A percentile compares a stretch with the other conserved stretches of the same genome.
Conservation (phyloP, 1,140 invertebrate species). For the Microplitis mediator region DNA sequence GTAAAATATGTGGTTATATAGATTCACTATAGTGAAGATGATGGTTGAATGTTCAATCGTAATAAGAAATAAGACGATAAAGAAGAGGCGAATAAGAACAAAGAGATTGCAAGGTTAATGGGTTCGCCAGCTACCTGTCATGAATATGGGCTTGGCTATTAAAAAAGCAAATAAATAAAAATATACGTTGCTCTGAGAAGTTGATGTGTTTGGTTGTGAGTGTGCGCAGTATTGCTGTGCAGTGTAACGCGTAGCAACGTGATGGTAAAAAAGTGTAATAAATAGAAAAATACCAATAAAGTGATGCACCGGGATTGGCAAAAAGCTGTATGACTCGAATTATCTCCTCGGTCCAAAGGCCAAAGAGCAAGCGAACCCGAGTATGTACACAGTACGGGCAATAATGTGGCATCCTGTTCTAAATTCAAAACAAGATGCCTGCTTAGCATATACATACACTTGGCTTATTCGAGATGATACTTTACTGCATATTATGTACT, state of each 20-base stretch:
- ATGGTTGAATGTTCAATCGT: too few relatives aligned
- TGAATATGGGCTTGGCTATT: conserved; percentile 23
- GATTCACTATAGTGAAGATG: too few relatives aligned
- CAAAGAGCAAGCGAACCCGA: conserved; percentile 7
- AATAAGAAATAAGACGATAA: conserved; percentile 15
- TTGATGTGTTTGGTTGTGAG: neutral
- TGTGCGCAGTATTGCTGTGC: too few relatives aligned
- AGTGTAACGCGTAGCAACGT: too few relatives aligned
- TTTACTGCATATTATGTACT: neutral
- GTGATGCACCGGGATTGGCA: neutral
- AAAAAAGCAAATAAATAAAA: neutral
- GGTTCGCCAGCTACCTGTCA: conserved; percentile 28
- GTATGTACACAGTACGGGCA: neutral
- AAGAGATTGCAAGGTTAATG: conserved; percentile 26
- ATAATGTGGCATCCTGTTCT: conserved; percentile 25
- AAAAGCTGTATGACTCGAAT: conserved; percentile 2
- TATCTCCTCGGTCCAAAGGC: neutral
- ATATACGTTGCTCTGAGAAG: neutral
- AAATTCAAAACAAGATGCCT: conserved; percentile 27
- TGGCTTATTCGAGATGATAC: neutral
- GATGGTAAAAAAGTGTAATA: neutral
- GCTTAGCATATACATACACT: conserved; percentile 25
- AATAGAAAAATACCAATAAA: neutral
- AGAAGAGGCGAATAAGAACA: conserved; percentile 16
- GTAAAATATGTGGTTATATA: too few relatives aligned